phyloP scores from a whole-genome alignment of 2,888 invertebrate genomes.

The Hydraecia micacea region DNA sequence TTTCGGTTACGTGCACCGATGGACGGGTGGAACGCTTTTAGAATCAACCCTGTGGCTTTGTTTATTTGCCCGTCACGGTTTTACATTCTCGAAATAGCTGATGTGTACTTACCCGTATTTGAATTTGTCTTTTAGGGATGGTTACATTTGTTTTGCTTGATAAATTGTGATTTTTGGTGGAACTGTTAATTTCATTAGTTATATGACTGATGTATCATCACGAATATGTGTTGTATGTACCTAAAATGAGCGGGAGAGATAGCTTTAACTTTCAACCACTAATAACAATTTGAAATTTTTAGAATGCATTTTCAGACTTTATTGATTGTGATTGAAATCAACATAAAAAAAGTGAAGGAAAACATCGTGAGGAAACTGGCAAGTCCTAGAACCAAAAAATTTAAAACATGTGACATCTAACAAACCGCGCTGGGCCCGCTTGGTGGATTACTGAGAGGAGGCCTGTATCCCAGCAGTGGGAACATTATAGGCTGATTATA shows the following conservation, averaged over 20 bases:
- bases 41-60: constrained; percentile 23
- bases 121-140: constrained; percentile 6
- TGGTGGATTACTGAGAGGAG: no score
- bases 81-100: constrained; percentile 37
- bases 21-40: constrained; percentile 35
- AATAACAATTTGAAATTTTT: neutral
- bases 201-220: neutral
- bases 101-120: constrained; percentile 37
- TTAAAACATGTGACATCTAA: no score
- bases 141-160: constrained; percentile 7
- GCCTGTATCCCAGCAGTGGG: no score
- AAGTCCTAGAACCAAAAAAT: no score
- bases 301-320: neutral
- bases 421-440: no score
- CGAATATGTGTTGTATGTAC: neutral
- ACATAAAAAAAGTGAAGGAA: neutral
- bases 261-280: neutral
- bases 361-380: no score
- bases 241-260: neutral
- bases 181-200: neutral
- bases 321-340: neutral
- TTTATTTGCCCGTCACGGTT: constrained; percentile 41
- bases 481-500: no score
- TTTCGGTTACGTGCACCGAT: constrained; percentile 18
- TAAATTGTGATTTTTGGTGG: neutral